phyloP scores from a whole-genome alignment of 1,140 invertebrate genomes.

The Caenorhabditis tropicalis region DNA sequence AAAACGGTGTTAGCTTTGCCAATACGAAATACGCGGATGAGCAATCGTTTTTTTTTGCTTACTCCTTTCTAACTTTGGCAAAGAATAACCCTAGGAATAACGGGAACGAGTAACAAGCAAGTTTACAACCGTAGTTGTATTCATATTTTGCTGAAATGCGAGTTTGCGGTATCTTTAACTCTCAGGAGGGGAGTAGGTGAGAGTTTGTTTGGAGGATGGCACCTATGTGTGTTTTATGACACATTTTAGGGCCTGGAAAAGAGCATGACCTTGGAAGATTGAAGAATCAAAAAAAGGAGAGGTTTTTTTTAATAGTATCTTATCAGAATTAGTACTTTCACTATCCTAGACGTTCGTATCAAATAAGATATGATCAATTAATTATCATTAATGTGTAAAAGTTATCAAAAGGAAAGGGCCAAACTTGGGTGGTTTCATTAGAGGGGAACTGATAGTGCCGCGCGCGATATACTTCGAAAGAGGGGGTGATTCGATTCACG shows the following conservation, averaged over 20 bases:
- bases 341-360: not conserved
- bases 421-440: too few relatives aligned
- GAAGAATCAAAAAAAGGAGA: too few relatives aligned
- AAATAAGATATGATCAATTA: not conserved
- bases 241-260: not conserved
- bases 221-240: slow-evolving; percentile 15
- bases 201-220: slow-evolving; percentile 13
- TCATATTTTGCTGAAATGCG: not conserved
- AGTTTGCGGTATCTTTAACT: not conserved
- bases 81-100: not conserved
- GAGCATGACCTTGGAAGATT: not conserved
- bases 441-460: slow-evolving; percentile 23
- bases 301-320: too few relatives aligned
- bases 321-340: too few relatives aligned
- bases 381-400: slow-evolving; percentile 2
- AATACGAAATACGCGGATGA: slow-evolving; percentile 18
- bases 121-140: not conserved
- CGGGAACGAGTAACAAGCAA: not conserved
- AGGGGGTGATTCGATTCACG: slow-evolving; percentile 31
- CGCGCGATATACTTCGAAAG: slow-evolving; percentile 10
- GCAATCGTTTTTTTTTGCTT: not conserved
- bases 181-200: not conserved
- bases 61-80: not conserved
- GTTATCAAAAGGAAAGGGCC: too few relatives aligned
- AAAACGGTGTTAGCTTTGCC: slow-evolving; percentile 33